Evolutionary conservation across 1,140 invertebrate species (phyloP).

Genomic region (Pteromalus puparum): DNA sequence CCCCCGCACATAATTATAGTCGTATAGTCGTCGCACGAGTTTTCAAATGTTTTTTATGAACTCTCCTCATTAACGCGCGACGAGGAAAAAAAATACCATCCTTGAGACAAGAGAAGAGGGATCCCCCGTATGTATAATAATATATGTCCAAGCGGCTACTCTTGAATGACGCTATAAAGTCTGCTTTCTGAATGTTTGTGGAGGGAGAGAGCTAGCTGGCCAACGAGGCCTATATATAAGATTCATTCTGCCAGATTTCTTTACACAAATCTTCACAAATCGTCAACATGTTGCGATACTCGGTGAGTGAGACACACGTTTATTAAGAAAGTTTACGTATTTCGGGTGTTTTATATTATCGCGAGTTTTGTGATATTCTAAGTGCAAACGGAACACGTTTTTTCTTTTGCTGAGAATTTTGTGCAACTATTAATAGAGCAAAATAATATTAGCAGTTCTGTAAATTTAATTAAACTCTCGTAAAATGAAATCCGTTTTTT

Average conservation of each 20-base stretch:
- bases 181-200: background rate
- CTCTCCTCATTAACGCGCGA: background rate
- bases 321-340: background rate
- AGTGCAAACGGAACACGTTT: background rate
- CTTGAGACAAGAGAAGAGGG: background rate
- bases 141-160: background rate
- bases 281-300: constrained; percentile 19
- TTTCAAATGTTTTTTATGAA: constrained; percentile 14
- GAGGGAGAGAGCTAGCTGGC: background rate
- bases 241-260: background rate
- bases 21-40: background rate
- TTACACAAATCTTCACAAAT: background rate
- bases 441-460: background rate
- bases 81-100: constrained; percentile 17
- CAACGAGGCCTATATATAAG: constrained; percentile 13
- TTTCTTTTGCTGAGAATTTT: background rate
- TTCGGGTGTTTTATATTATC: background rate
- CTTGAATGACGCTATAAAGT: constrained; percentile 24
- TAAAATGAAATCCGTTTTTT: too few species aligned
- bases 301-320: background rate
- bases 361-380: background rate
- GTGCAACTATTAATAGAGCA: background rate
- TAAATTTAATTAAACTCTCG: too few species aligned
- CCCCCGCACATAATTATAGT: background rate
- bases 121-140: background rate